Conservation (phyloP, 1,140 invertebrate species). For the Lepeophtheirus salmonis region DNA sequence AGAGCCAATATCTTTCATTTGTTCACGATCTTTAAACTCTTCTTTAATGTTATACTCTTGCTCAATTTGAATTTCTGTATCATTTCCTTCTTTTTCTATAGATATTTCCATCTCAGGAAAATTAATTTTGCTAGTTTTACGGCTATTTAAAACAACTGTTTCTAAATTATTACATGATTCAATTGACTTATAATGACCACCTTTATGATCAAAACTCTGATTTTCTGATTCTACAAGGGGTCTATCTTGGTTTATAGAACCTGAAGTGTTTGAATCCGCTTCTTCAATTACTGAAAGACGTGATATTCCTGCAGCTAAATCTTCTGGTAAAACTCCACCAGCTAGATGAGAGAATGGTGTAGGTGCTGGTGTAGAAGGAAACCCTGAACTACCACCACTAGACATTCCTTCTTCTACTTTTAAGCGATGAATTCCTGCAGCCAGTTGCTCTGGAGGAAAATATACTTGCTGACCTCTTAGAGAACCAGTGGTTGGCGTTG, state of each 20-base stretch:
- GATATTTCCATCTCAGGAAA: not conserved
- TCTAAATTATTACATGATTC: no score
- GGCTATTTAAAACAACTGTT: no score
- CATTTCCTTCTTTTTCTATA: no score
- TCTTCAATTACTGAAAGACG: constrained; percentile 16
- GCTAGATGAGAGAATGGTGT: constrained; percentile 12
- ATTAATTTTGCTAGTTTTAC: no score
- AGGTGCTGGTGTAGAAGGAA: constrained; percentile 17
- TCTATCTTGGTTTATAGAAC: no score
- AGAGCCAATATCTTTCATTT: no score
- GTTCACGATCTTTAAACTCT: no score
- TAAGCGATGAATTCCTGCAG: constrained; percentile 16
- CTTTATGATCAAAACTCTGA: no score
- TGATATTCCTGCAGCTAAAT: constrained; percentile 16
- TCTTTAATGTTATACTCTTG: no score
- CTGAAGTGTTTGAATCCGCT: not conserved
- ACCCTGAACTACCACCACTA: constrained; percentile 16
- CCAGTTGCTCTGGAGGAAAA: constrained; percentile 12
- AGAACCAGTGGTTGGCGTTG: constrained; percentile 6
- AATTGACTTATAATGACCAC: not conserved
- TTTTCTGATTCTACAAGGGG: no score
- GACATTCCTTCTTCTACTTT: constrained; percentile 18
- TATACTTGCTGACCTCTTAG: not conserved
- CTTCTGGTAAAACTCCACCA: constrained; percentile 15
- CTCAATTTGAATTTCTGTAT: no score